Conservation (phyloP, 2,797 vertebrate species). For the Enteromius anoplus region DNA sequence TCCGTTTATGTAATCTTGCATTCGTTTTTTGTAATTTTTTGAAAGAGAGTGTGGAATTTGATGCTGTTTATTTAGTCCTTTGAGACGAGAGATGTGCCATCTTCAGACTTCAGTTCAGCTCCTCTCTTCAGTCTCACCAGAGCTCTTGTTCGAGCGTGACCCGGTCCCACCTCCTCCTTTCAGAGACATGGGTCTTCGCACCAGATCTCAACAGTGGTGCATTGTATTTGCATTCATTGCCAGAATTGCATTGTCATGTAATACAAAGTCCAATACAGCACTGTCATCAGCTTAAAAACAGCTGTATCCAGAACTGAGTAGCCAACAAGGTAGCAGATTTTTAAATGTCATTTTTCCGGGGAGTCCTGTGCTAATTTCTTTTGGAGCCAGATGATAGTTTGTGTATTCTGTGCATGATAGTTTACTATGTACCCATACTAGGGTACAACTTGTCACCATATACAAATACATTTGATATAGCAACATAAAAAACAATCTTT, state of each 20-base stretch:
- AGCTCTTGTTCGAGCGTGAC: neutral
- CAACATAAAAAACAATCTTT: neutral
- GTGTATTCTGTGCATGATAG: neutral
- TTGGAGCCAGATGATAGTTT: neutral
- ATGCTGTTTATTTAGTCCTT: slow-evolving; percentile 7
- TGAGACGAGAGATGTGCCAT: slow-evolving; percentile 16
- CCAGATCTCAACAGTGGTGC: neutral
- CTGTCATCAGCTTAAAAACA: neutral
- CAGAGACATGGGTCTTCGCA: neutral
- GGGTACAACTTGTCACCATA: no score
- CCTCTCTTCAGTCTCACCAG: slow-evolving; percentile 7
- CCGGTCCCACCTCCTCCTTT: neutral
- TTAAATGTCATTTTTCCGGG: neutral
- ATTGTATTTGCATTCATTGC: slow-evolving; percentile 9
- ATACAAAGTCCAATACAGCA: neutral
- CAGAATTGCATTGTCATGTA: neutral
- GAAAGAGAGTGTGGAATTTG: neutral
- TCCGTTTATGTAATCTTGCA: neutral
- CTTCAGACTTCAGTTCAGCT: neutral
- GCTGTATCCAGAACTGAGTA: neutral
- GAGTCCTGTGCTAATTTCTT: neutral
- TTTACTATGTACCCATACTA: neutral
- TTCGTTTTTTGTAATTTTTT: neutral
- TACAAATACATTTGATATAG: neutral
- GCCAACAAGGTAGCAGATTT: neutral